These are phyloP conservation scores for Rhagoletis zephyria DNA, from an alignment of 1,140 invertebrate genomes.

Conservation along the genomic window DNA sequence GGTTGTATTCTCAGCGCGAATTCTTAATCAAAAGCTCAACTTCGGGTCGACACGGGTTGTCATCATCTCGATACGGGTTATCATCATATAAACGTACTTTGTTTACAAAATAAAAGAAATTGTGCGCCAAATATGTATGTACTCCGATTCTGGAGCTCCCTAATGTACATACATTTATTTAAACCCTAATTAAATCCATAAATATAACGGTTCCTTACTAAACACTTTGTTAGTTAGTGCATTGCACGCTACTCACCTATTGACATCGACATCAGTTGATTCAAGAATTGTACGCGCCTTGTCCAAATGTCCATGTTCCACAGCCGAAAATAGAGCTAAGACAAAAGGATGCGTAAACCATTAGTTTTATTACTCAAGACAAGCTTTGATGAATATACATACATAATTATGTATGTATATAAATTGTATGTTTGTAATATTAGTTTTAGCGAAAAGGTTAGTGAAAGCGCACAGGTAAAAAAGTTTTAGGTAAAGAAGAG, in stretches of 20 bases:
- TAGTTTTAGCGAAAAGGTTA: background rate
- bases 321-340: slow-evolving; percentile 90
- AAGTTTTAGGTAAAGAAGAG: slow-evolving; percentile 8
- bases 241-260: slow-evolving; percentile 80
- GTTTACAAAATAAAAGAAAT: too few species aligned
- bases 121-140: too few species aligned
- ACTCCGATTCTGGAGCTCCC: too few species aligned
- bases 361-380: background rate
- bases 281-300: slow-evolving; percentile 91
- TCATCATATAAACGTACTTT: too few species aligned
- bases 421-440: background rate
- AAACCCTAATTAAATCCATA: too few species aligned
- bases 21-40: too few species aligned
- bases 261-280: slow-evolving; percentile 91
- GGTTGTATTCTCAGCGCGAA: too few species aligned
- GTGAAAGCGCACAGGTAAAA: background rate
- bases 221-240: too few species aligned
- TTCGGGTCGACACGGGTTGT: too few species aligned
- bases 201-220: too few species aligned
- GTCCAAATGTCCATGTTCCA: slow-evolving; percentile 93
- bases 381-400: background rate
- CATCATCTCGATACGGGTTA: too few species aligned
- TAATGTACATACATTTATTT: too few species aligned
- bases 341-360: slow-evolving; percentile 62
- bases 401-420: background rate